Evolutionary conservation across 2,888 invertebrate genomes (phyloP).

Genomic region (Brachypalpus laphriformis): DNA sequence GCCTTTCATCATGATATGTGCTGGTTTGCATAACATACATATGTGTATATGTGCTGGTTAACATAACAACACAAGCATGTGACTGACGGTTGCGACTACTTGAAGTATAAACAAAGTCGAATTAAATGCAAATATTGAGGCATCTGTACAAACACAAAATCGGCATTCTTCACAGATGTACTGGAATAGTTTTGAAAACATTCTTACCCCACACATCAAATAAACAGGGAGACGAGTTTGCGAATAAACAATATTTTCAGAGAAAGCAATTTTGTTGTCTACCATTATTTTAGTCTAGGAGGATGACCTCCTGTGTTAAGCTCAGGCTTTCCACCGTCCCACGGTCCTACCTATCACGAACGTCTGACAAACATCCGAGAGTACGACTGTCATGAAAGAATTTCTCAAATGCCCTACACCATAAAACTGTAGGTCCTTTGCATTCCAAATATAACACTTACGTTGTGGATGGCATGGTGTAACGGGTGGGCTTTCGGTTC

Average conservation of each 20-base stretch:
- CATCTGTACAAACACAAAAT: conserved; percentile 60
- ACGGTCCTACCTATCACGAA: no score
- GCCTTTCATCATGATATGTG: no score
- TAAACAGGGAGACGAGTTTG: conserved; percentile 1
- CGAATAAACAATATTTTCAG: neutral
- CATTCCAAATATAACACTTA: no score
- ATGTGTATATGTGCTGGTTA: neutral
- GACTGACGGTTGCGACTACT: neutral
- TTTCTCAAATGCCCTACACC: no score
- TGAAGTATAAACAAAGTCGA: conserved; percentile 55
- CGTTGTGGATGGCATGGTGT: no score
- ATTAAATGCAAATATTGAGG: conserved; percentile 66
- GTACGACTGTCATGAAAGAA: no score
- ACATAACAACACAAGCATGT: neutral
- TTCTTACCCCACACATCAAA: neutral
- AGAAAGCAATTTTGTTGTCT: neutral
- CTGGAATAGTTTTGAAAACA: conserved; percentile 16
- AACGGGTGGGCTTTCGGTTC: no score
- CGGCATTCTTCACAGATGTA: conserved; percentile 38
- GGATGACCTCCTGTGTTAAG: no score
- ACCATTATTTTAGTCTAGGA: neutral
- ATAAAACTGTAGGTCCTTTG: no score
- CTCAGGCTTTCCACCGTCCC: no score
- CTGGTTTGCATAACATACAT: no score
- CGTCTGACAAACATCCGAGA: no score